These are phyloP conservation scores for Cebus imitator DNA, from an alignment of 2,113 vertebrate genomes.

Conservation along the genomic window DNA sequence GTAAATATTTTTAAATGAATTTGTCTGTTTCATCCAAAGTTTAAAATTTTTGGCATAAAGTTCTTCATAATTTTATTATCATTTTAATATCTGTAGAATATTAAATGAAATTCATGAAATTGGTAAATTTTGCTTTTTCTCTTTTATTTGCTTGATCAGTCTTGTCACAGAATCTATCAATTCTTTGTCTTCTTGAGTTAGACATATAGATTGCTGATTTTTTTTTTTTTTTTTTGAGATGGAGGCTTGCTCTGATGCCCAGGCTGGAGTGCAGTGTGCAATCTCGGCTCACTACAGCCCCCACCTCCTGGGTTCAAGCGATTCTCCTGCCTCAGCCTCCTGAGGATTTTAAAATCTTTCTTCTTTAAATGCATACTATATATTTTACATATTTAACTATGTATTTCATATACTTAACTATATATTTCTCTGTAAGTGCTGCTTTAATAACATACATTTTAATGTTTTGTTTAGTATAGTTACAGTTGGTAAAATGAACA, in stretches of 20 bases:
- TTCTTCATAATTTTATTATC: neutral
- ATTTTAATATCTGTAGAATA: neutral
- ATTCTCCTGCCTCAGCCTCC: too few species aligned
- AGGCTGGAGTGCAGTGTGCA: too few species aligned
- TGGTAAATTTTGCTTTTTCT: neutral
- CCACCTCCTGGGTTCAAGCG: too few species aligned
- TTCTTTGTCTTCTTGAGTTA: neutral
- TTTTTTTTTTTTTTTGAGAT: neutral
- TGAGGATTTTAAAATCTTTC: neutral
- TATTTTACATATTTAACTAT: neutral
- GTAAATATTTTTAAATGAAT: neutral
- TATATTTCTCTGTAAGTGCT: neutral
- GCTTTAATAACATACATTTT: neutral
- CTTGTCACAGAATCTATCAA: neutral
- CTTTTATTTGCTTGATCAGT: neutral
- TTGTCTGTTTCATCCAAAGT: neutral
- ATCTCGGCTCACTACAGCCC: too few species aligned
- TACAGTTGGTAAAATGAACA: neutral
- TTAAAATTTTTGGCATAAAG: neutral
- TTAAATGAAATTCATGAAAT: neutral
- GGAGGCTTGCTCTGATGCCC: too few species aligned
- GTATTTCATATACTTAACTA: neutral
- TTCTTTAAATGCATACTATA: neutral
- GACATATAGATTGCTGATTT: neutral
- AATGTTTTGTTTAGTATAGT: neutral